Evolutionary conservation across 2,888 invertebrate genomes (phyloP), one percentile per base, ranked within the genome.

Genomic region (Erebia epiphron): DNA sequence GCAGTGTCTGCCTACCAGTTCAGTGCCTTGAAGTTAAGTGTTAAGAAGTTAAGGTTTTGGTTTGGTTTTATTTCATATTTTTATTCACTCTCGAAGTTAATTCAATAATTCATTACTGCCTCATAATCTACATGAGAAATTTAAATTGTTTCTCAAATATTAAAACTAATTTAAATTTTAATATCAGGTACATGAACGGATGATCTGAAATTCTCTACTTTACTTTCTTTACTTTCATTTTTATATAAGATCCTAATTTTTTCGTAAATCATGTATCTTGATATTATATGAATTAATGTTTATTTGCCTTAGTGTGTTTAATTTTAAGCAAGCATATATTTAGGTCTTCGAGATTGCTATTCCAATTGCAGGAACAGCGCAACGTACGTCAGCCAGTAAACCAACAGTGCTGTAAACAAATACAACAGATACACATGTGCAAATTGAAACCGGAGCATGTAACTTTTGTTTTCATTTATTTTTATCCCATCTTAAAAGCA

Each of bases 351-450:
- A 63, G 10, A 66, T 69, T 70, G 65, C 70, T 72, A 60, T 74
- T 50, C 70, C 35, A 65, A 62, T 79, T 79, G 35, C 79, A 87
- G 87, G 86, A 86, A 76, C 87, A 88, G 80, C 86, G 85, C 77
- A 85, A 80, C 62, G 76, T 79, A 16, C 60, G 88, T 78, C 79
- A 89, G 77, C 82, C 81, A 13, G 80, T 80, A 58, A 83, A 81
- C 67, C 79, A 80, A 9, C 79, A 70, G 35, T 69, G 70, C 56
- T 66, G 78, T 50, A 82, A 86, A 68, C 81, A 82, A 67, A 73
- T 84, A 54, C 86, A 86, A 54, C 84, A 87, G 72, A 81, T 87
- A 64, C 84, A 87, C 60, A 79, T 84, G 83, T 87, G 87, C 77
- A 79, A 83, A 63, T 62, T 88, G 67, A 78, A 85, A 72, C 80